These are phyloP conservation scores for Myotis pilosus DNA, from an alignment of 2,797 vertebrate species.

Conservation along the genomic window DNA sequence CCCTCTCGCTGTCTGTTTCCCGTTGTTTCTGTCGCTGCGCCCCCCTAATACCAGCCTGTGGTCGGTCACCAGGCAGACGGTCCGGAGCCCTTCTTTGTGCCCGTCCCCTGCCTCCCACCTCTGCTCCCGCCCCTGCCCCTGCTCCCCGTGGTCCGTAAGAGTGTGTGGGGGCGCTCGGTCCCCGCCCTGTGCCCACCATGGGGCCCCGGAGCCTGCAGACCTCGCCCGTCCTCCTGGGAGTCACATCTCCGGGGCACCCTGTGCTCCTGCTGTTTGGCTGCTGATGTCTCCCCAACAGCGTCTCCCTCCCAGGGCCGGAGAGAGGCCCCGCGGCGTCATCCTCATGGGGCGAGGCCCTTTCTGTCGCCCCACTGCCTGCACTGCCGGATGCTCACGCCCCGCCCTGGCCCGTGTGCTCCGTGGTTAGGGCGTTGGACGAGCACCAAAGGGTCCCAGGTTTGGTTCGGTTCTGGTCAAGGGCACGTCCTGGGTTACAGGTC, in stretches of 20 bases:
- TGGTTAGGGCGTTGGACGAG: too few species aligned
- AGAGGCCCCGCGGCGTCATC: not conserved
- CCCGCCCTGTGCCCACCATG: not conserved
- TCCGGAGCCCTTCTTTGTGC: constrained; percentile 14
- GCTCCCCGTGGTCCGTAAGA: fast-evolving
- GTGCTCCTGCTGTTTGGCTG: not conserved
- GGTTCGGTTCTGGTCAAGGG: too few species aligned
- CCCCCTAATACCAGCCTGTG: constrained; percentile 51
- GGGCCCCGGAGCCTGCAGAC: not conserved
- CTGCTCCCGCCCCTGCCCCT: too few species aligned
- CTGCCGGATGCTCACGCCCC: not conserved
- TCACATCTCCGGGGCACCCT: not conserved
- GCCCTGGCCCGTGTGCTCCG: too few species aligned
- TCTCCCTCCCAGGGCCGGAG: not conserved
- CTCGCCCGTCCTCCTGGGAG: not conserved
- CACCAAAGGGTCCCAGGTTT: too few species aligned
- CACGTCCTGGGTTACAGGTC: too few species aligned
- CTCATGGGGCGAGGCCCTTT: not conserved
- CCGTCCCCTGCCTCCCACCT: not conserved
- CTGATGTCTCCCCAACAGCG: not conserved
- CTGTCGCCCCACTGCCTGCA: not conserved
- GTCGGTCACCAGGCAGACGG: constrained; percentile 61
- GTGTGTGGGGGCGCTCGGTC: not conserved
- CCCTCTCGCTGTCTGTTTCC: constrained; percentile 72
- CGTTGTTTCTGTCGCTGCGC: constrained; percentile 38